Evolutionary conservation across 1,140 invertebrate species (phyloP).

Genomic region (Tetranychus urticae): DNA sequence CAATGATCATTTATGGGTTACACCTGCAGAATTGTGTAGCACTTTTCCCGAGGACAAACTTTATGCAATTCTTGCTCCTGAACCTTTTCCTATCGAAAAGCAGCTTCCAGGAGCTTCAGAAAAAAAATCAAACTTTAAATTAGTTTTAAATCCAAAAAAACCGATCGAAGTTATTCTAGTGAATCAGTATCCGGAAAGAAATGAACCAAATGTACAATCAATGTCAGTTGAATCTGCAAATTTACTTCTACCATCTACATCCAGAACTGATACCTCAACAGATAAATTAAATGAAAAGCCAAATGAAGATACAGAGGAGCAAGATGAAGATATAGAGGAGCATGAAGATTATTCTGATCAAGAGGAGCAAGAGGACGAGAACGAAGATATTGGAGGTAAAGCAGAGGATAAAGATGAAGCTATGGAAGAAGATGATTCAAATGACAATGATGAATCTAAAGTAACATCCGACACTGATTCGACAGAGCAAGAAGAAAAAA

Average conservation of each 20-base stretch:
- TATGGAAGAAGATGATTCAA: not conserved
- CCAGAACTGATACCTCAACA: not conserved
- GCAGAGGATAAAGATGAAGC: slow-evolving; percentile 7
- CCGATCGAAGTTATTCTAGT: slow-evolving; percentile 31
- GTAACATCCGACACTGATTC: no score
- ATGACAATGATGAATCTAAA: not conserved
- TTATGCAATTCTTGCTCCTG: slow-evolving; percentile 48
- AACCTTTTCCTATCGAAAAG: slow-evolving; percentile 45
- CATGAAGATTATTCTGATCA: not conserved
- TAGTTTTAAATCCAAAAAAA: slow-evolving; percentile 28
- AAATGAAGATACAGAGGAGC: not conserved
- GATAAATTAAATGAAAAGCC: not conserved
- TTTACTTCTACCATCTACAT: not conserved
- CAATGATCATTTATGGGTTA: slow-evolving; percentile 44
- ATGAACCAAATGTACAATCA: not conserved
- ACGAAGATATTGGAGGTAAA: not conserved
- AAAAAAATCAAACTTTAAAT: slow-evolving; percentile 30
- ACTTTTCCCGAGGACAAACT: slow-evolving; percentile 38
- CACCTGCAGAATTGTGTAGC: slow-evolving; percentile 47
- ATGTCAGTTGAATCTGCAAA: not conserved
- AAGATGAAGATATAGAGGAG: not conserved
- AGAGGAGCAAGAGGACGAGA: not conserved
- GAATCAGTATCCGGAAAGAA: slow-evolving; percentile 22
- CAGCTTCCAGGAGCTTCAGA: slow-evolving; percentile 28
- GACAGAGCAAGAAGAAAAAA: no score